Evolutionary conservation across 2,797 vertebrate genomes (phyloP).

Genomic region (Danio choprae): DNA sequence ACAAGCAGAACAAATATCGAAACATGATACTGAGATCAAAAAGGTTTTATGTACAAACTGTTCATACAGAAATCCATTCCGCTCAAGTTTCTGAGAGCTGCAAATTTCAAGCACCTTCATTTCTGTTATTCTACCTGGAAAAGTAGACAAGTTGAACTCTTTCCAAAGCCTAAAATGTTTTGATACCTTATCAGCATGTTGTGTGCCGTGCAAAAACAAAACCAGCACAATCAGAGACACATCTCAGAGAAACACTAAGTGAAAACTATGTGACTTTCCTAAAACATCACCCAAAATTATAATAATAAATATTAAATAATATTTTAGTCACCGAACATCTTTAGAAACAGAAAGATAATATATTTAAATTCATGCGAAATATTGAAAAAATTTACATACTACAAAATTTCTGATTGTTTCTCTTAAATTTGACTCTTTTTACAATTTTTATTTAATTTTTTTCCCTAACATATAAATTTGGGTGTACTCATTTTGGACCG

Average conservation of each 20-base stretch:
- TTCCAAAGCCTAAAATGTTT: slow-evolving; percentile 20
- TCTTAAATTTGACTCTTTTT: too few relatives aligned
- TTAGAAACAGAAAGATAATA: too few relatives aligned
- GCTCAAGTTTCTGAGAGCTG: background rate
- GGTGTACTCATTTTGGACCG: too few relatives aligned
- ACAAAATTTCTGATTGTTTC: too few relatives aligned
- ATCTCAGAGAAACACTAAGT: background rate
- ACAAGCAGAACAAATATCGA: background rate
- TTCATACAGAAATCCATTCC: background rate
- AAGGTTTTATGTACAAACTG: background rate
- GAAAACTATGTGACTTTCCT: background rate
- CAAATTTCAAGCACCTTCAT: background rate
- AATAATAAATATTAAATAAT: too few relatives aligned
- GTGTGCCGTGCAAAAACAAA: background rate
- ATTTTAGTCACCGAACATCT: too few relatives aligned
- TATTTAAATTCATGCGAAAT: too few relatives aligned
- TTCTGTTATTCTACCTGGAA: slow-evolving; percentile 19
- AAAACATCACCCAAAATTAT: background rate
- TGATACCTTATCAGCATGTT: slow-evolving; percentile 12
- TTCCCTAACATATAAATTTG: too few relatives aligned
- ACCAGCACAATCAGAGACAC: background rate
- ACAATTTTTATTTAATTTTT: too few relatives aligned
- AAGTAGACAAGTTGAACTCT: slow-evolving; percentile 2
- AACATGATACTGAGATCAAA: background rate
- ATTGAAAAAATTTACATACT: too few relatives aligned